A percentile compares a stretch with the other conserved stretches of the same genome.
phyloP scores from a whole-genome alignment of 2,888 invertebrate genomes.

The Podotricha telesiphe region DNA sequence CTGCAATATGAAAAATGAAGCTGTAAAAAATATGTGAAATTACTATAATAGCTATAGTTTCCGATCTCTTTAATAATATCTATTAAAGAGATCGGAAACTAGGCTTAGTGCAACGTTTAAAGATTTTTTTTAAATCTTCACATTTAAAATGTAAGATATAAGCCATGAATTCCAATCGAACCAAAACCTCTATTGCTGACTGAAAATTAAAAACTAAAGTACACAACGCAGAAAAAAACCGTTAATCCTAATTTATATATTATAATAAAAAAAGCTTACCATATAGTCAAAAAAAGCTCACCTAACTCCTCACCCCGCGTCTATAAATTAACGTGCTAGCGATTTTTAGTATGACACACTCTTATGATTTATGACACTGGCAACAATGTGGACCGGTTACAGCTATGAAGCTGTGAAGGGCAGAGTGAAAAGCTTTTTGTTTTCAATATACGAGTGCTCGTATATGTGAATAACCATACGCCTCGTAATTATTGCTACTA shows the following conservation, averaged over 20 bases:
- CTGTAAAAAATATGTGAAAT: too few species aligned
- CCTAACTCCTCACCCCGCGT: conserved; percentile 53
- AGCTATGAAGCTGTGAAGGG: conserved; percentile 64
- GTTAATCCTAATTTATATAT: neutral
- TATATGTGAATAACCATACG: conserved; percentile 42
- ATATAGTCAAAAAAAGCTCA: conserved; percentile 49
- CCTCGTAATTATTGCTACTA: conserved; percentile 63
- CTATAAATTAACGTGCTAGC: conserved; percentile 69
- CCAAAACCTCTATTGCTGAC: too few species aligned
- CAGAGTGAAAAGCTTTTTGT: conserved; percentile 67
- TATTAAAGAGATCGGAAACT: too few species aligned
- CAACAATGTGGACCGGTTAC: conserved; percentile 74
- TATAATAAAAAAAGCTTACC: too few species aligned
- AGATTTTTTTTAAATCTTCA: too few species aligned
- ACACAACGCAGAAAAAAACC: neutral
- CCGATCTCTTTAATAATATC: too few species aligned
- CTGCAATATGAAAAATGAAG: too few species aligned
- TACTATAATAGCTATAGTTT: too few species aligned
- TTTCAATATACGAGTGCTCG: conserved; percentile 45
- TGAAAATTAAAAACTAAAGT: too few species aligned
- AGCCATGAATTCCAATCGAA: too few species aligned
- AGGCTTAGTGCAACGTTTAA: too few species aligned
- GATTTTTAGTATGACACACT: conserved; percentile 79
- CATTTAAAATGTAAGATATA: too few species aligned
- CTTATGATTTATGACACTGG: conserved; percentile 72